Evolutionary conservation across 2,888 invertebrate genomes (phyloP).

Genomic region (Eumerus sabulonum): DNA sequence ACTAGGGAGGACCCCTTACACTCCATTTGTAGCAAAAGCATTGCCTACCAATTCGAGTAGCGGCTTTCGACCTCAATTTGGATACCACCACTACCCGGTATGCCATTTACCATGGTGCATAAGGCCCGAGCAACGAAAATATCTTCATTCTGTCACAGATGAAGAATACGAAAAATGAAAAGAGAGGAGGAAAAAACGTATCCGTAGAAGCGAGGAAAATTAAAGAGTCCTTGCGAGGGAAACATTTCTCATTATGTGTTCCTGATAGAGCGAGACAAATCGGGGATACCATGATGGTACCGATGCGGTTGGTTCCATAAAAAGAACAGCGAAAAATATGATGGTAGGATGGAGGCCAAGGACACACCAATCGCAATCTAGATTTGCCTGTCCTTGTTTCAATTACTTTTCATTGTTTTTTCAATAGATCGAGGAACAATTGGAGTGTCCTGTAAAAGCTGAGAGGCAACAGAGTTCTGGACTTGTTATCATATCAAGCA

Average conservation of each 20-base stretch:
- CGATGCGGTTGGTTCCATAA: slow-evolving; percentile 27
- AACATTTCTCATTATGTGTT: slow-evolving; percentile 60
- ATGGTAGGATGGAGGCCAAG: slow-evolving; percentile 29
- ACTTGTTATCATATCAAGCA: too few species aligned
- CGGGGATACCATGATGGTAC: slow-evolving; percentile 44
- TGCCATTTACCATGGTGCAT: background rate
- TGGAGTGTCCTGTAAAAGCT: slow-evolving; percentile 41
- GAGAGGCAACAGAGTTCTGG: background rate
- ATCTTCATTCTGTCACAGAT: slow-evolving; percentile 36
- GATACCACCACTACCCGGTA: slow-evolving; percentile 21
- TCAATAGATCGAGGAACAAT: slow-evolving; percentile 40
- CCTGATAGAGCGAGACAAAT: slow-evolving; percentile 4
- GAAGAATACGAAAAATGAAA: background rate
- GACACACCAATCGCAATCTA: slow-evolving; percentile 45
- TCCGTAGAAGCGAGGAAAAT: slow-evolving; percentile 42
- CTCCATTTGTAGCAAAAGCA: slow-evolving; percentile 45
- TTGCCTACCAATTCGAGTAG: slow-evolving; percentile 59
- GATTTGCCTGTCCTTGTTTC: slow-evolving; percentile 49
- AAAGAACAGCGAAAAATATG: background rate
- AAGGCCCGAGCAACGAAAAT: slow-evolving; percentile 18
- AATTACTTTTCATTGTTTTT: slow-evolving; percentile 39
- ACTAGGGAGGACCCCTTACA: slow-evolving; percentile 24
- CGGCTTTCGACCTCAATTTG: slow-evolving; percentile 62
- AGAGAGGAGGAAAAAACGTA: background rate
- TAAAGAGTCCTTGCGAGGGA: slow-evolving; percentile 60